phyloP scores from a whole-genome alignment of 1,140 invertebrate genomes.

The Meloidogyne hapla region DNA sequence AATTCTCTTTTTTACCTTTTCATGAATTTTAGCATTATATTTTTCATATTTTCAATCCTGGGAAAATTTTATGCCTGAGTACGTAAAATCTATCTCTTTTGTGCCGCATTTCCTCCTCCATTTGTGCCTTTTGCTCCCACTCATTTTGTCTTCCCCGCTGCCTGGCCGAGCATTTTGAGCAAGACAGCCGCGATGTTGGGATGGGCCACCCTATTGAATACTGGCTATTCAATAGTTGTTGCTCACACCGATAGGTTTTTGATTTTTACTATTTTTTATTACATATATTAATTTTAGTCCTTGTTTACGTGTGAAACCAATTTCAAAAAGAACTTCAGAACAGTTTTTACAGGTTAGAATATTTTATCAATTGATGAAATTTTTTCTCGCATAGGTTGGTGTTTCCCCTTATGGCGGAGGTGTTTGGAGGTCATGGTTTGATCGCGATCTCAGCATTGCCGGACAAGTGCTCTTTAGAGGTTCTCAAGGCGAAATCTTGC shows the following conservation, averaged over 20 bases:
- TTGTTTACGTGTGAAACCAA: conserved; percentile 66
- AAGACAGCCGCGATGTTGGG: background rate
- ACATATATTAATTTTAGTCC: conserved; percentile 54
- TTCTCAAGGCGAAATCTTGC: conserved; percentile 54
- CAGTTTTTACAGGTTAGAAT: conserved; percentile 50
- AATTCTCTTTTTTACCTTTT: no score
- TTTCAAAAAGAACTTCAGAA: conserved; percentile 44
- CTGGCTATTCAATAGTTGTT: conserved; percentile 68
- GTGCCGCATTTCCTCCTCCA: background rate
- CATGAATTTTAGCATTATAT: background rate
- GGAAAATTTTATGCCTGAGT: background rate
- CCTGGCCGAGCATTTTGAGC: background rate
- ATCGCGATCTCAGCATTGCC: conserved; percentile 67
- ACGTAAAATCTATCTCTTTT: background rate
- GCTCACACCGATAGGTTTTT: conserved; percentile 67
- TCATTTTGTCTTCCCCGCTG: background rate
- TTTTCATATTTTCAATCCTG: background rate
- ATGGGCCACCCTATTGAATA: conserved; percentile 55
- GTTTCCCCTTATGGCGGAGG: conserved; percentile 68
- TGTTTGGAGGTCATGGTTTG: conserved; percentile 69
- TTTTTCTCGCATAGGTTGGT: conserved; percentile 47
- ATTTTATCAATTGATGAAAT: background rate
- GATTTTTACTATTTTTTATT: no score
- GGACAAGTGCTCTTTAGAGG: conserved; percentile 66
- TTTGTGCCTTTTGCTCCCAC: background rate